Percentiles rank a stretch among this genome's conserved stretches.
phyloP scores from a whole-genome alignment of 2,888 invertebrate genomes.

The Dioctria linearis region DNA sequence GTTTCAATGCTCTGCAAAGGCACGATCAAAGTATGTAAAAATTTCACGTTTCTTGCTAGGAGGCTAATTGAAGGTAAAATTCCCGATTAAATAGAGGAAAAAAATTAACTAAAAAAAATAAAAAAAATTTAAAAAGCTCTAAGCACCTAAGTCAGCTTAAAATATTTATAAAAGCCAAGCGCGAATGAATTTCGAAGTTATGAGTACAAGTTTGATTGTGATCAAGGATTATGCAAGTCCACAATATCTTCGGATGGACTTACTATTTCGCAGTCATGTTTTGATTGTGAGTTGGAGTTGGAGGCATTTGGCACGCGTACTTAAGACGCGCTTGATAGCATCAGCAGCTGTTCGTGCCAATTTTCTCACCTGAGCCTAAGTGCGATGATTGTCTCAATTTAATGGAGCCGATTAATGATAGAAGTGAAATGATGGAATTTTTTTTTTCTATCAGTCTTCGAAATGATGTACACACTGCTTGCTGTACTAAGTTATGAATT shows the following conservation, averaged over 20 bases:
- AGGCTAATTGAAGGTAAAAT: conserved; percentile 10
- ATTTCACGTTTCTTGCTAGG: background rate
- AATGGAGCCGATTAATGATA: conserved; percentile 18
- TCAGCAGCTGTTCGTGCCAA: background rate
- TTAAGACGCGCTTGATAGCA: background rate
- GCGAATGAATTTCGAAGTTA: background rate
- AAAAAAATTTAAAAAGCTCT: no score
- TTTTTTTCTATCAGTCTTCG: no score
- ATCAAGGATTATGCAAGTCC: conserved; percentile 2
- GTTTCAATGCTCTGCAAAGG: background rate
- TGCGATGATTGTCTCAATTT: conserved; percentile 21
- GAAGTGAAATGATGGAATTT: background rate
- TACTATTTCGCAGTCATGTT: background rate
- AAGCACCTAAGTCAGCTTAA: no score
- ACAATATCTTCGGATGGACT: background rate
- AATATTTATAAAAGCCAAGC: background rate
- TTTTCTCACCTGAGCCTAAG: background rate
- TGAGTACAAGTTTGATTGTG: background rate
- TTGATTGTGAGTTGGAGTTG: background rate
- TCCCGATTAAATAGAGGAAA: conserved; percentile 16
- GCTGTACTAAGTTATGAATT: no score
- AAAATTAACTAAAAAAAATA: background rate
- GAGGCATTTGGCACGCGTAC: conserved; percentile 18
- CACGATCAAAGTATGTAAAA: background rate
- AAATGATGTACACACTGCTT: no score